Evolutionary conservation across 2,888 invertebrate genomes (phyloP).

Genomic region (Lasioglossum villosulum): DNA sequence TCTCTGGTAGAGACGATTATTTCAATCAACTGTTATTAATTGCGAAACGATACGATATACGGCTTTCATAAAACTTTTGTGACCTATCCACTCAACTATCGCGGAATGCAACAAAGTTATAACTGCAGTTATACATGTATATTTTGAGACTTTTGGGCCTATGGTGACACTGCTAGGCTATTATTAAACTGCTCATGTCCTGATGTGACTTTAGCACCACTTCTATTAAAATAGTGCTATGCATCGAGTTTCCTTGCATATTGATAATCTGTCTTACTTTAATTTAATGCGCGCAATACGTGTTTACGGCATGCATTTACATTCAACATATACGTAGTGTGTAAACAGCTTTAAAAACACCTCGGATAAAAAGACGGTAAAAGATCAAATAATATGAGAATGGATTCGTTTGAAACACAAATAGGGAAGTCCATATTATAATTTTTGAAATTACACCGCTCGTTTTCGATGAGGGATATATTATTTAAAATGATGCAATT

Average conservation of each 20-base stretch:
- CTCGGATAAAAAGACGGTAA: not conserved
- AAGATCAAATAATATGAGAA: not conserved
- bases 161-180: conserved; percentile 2
- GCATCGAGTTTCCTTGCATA: not conserved
- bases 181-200: not conserved
- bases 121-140: not conserved
- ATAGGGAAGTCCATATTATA: not conserved
- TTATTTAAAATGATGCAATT: not conserved
- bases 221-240: not conserved
- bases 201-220: not conserved
- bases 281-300: not conserved
- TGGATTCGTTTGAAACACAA: not conserved
- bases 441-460: not conserved
- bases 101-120: not conserved
- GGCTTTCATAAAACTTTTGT: not conserved
- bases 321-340: not conserved
- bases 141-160: conserved; percentile 9
- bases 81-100: not conserved
- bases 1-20: not conserved
- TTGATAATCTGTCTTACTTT: not conserved
- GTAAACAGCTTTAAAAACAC: not conserved
- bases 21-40: not conserved
- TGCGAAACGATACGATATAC: not conserved
- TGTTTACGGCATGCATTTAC: not conserved
- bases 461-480: not conserved